Evolutionary conservation across 1,140 invertebrate species (phyloP), one percentile per base, ranked within the genome.

Genomic region (Wiebesia pumilae): DNA sequence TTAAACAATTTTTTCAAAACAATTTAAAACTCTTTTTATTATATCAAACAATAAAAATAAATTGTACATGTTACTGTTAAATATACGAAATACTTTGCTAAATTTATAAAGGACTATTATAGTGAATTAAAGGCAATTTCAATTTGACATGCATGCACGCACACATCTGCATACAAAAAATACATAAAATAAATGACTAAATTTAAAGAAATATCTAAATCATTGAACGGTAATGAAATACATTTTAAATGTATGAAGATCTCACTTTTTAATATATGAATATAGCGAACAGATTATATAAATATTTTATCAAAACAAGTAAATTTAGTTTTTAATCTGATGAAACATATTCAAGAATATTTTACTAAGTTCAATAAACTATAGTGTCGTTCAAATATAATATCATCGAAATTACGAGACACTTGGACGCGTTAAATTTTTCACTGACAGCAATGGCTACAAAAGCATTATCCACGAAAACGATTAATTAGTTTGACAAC

Each of bases 401-500:
- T n/a, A 65, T 12, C n/a, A 19, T 54, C 51, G 51, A 54, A 54
- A 54, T 54, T 54, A 54, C 51, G 51, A 54, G 51, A 54, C 51
- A 27, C 62, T 65, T 27, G 3, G 14, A n/a, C 2, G n/a, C 62
- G n/a, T 30, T n/a, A 65, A 65, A 65, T n/a, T 27, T n/a, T 65
- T 65, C 62, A 65, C 27, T 27, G n/a, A 65, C 62, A n/a, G 62
- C 27, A 65, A 65, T n/a, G n/a, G n/a, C 62, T 16, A 30, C 51
- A 54, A 12, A 54, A 54, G 51, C 51, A 54, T 16, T 54, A 27
- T 0, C n/a, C 27, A 35, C 27, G 67, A 14, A 69, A 69, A 4
- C 69, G 38, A 73, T 73, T 73, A 73, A 73, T 73, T 73, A 73
- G 69, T 73, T 69, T 69, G 67, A 69, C 67, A 69, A 0, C 10